A percentile compares a stretch with the other conserved stretches of the same genome.
Evolutionary conservation across 2,113 vertebrate species (phyloP).

Genomic region (Urocolius indicus): DNA sequence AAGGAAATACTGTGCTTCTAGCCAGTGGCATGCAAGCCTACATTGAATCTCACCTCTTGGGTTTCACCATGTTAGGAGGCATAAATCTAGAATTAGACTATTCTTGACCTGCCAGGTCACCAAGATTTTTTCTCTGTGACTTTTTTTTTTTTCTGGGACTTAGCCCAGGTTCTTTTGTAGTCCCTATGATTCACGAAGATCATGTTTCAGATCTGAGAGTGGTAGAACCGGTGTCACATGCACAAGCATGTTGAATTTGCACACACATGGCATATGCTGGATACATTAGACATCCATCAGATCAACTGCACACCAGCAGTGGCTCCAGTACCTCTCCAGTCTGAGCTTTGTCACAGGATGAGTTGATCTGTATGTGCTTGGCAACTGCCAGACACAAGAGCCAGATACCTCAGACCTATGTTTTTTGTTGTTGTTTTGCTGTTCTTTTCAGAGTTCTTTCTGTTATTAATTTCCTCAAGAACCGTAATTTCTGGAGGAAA

Average conservation of each 20-base stretch:
- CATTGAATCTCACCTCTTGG: background rate
- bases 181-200: background rate
- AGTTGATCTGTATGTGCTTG: background rate
- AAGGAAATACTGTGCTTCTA: background rate
- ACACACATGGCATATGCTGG: rapidly evolving
- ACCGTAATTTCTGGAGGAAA: background rate
- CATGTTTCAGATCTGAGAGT: background rate
- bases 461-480: background rate
- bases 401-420: background rate
- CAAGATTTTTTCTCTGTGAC: background rate
- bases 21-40: background rate
- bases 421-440: background rate
- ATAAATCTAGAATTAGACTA: background rate
- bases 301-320: background rate
- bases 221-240: rapidly evolving
- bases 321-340: background rate
- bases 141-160: background rate
- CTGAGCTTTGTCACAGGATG: background rate
- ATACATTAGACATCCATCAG: background rate
- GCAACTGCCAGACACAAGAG: background rate
- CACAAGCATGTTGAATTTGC: rapidly evolving
- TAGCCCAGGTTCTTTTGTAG: background rate
- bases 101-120: background rate
- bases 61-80: background rate
- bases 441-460: background rate